These are phyloP conservation scores for Rhineura floridana DNA, from an alignment of 2,113 vertebrate genomes.

Conservation along the genomic window DNA sequence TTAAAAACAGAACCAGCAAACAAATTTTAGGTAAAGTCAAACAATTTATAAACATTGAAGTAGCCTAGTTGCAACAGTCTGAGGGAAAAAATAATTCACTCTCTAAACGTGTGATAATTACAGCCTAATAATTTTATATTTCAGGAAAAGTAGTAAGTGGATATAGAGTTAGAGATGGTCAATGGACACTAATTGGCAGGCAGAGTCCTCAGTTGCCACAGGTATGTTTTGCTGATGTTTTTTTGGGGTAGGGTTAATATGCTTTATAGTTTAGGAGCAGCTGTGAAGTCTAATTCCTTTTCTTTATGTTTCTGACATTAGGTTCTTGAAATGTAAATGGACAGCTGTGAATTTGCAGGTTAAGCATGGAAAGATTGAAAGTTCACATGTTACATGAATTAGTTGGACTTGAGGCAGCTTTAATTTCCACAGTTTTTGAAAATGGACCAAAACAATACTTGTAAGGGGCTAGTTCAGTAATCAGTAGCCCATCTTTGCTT, in stretches of 20 bases:
- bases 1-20: background rate
- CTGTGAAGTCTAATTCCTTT: accelerated
- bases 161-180: slow-evolving; percentile 90
- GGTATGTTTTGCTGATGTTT: slow-evolving; percentile 73
- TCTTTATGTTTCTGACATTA: background rate
- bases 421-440: background rate
- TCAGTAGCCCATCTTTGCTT: background rate
- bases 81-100: background rate
- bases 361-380: background rate
- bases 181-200: slow-evolving; percentile 91
- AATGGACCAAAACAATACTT: background rate
- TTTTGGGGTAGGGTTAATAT: background rate
- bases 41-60: background rate
- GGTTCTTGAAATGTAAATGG: background rate
- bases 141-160: slow-evolving; percentile 96
- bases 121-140: slow-evolving; percentile 45
- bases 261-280: background rate
- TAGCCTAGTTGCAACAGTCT: background rate
- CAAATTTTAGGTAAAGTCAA: background rate
- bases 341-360: background rate
- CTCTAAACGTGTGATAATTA: background rate
- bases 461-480: background rate
- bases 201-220: slow-evolving; percentile 96
- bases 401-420: background rate
- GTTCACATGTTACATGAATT: background rate